Evolutionary conservation across 2,797 vertebrate genomes (phyloP).

Genomic region (Crenuchus spilurus): DNA sequence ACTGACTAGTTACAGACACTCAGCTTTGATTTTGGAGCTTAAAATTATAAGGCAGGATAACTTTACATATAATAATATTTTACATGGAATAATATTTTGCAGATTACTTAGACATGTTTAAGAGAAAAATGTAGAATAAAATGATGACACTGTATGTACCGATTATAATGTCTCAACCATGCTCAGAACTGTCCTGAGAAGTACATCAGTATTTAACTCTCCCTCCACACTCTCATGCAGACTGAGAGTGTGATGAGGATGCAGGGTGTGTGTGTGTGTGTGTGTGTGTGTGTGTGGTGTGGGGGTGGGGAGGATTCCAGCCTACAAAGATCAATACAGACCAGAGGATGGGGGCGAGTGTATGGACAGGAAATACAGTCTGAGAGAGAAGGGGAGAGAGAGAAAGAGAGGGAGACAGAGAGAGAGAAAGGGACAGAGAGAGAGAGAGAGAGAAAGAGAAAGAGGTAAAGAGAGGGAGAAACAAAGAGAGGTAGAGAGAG

Average conservation of each 20-base stretch:
- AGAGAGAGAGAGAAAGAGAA: not conserved
- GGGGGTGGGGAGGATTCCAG: constrained; percentile 48
- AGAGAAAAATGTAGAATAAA: too few relatives aligned
- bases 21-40: too few relatives aligned
- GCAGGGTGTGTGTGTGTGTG: not conserved
- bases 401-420: not conserved
- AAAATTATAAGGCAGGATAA: too few relatives aligned
- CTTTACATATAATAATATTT: too few relatives aligned
- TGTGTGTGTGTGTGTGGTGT: constrained; percentile 11
- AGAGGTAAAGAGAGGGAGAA: not conserved
- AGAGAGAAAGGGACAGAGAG: not conserved
- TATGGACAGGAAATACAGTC: not conserved
- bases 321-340: constrained; percentile 55
- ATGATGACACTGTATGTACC: too few relatives aligned
- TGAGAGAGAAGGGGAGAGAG: not conserved
- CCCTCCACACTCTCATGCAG: constrained; percentile 4
- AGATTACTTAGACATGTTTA: too few relatives aligned
- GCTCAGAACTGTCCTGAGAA: not conserved
- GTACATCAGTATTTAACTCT: constrained; percentile 17
- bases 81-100: too few relatives aligned
- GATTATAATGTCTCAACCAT: not conserved
- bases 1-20: too few relatives aligned
- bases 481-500: constrained; percentile 23
- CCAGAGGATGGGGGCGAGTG: not conserved
- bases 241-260: not conserved